Conservation (phyloP, 2,113 vertebrate species). For the Marmota monax region DNA sequence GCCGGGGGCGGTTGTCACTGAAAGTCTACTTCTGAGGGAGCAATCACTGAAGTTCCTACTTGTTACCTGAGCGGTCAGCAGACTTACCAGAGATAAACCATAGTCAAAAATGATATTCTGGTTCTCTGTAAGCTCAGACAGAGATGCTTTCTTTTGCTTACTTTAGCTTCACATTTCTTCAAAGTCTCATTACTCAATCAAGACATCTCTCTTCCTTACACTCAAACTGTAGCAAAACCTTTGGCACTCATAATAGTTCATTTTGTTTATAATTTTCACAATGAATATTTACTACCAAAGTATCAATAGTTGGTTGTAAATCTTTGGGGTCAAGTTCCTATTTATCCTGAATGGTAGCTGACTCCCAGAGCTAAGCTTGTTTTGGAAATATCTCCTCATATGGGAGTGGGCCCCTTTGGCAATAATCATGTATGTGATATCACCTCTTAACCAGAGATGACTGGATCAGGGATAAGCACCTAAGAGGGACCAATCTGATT, state of each 20-base stretch:
- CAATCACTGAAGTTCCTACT: not conserved
- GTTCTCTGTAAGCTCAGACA: not conserved
- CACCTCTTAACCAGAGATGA: not conserved
- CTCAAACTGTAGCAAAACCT: not conserved
- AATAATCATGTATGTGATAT: not conserved
- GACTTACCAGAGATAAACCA: not conserved
- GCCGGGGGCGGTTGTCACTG: not conserved
- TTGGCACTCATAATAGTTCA: not conserved
- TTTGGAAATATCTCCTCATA: not conserved
- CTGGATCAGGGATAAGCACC: not conserved
- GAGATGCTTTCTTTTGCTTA: not conserved
- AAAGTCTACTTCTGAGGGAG: not conserved
- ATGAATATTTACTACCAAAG: not conserved
- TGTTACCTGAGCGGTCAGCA: not conserved
- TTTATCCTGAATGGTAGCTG: not conserved
- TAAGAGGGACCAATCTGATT: not conserved
- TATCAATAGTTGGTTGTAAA: not conserved
- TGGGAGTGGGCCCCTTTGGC: not conserved
- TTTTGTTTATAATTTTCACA: not conserved
- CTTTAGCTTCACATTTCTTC: not conserved
- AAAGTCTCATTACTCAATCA: not conserved
- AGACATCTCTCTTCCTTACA: not conserved
- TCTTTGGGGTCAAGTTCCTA: not conserved
- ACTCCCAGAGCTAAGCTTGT: not conserved
- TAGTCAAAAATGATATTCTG: not conserved